phyloP scores from a whole-genome alignment of 2,888 invertebrate genomes.

The Agrotis ipsilon region DNA sequence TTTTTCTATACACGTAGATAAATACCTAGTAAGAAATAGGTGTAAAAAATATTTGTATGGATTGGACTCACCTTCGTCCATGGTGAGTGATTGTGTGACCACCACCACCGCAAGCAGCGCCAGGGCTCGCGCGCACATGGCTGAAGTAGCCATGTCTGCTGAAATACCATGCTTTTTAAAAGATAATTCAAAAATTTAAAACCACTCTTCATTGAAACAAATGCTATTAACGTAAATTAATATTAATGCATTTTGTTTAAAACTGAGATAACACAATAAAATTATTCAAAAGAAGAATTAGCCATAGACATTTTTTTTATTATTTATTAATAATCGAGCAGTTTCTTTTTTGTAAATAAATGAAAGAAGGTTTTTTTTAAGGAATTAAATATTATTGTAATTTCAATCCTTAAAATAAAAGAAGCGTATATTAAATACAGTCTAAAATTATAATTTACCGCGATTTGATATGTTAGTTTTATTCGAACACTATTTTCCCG shows the following conservation, averaged over 20 bases:
- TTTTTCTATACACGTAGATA: not conserved
- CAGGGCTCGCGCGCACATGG: constrained; percentile 77
- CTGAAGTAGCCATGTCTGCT: constrained; percentile 79
- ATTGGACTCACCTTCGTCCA: constrained; percentile 87
- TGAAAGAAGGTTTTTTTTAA: not conserved
- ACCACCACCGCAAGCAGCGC: constrained; percentile 76
- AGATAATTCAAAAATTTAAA: constrained; percentile 6
- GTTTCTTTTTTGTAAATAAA: not conserved
- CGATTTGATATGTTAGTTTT: constrained; percentile 44
- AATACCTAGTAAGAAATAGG: not conserved
- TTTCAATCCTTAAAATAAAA: not conserved
- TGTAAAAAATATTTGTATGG: not conserved
- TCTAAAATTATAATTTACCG: constrained; percentile 66
- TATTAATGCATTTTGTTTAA: too few relatives aligned
- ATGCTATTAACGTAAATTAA: not conserved
- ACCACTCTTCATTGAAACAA: not conserved
- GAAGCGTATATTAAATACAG: too few relatives aligned
- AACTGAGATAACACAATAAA: not conserved
- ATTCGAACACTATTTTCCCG: constrained; percentile 66
- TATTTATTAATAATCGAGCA: not conserved
- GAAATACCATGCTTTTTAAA: constrained; percentile 57
- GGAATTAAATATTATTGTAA: not conserved
- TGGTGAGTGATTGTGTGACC: constrained; percentile 81
- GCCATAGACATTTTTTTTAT: not conserved
- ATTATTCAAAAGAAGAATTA: not conserved